Evolutionary conservation across 2,888 invertebrate genomes (phyloP).

Genomic region (Dolomedes plantarius): DNA sequence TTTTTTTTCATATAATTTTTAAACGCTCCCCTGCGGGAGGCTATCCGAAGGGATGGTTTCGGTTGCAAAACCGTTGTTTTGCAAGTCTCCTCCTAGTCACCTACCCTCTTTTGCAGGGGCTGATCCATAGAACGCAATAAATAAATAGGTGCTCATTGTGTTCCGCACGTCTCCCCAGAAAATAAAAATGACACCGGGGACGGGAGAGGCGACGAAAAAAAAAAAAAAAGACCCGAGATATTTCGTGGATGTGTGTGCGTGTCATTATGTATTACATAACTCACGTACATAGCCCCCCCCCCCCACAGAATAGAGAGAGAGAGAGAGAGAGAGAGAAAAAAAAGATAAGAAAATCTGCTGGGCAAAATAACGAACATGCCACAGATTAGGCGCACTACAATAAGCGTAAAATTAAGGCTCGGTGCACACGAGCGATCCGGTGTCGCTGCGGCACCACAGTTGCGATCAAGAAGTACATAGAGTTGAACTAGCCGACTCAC

Average conservation of each 20-base stretch:
- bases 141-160: constrained; percentile 12
- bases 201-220: neutral
- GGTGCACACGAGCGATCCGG: no score
- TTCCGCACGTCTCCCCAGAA: neutral
- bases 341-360: neutral
- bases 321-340: neutral
- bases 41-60: neutral
- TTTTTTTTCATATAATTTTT: no score
- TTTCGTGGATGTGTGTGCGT: neutral
- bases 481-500: no score
- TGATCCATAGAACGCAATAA: neutral
- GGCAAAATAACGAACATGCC: neutral
- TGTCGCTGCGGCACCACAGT: no score
- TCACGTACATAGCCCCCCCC: no score
- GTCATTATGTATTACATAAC: neutral
- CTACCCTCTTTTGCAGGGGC: neutral
- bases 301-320: no score
- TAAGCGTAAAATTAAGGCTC: no score
- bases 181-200: neutral
- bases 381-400: no score
- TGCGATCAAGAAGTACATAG: no score
- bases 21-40: no score
- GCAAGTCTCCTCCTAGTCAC: constrained; percentile 12
- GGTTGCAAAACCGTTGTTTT: constrained; percentile 6
- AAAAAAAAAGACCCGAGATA: no score